Evolutionary conservation across 2,888 invertebrate genomes (phyloP).

Genomic region (Mesorhabditis sp.): DNA sequence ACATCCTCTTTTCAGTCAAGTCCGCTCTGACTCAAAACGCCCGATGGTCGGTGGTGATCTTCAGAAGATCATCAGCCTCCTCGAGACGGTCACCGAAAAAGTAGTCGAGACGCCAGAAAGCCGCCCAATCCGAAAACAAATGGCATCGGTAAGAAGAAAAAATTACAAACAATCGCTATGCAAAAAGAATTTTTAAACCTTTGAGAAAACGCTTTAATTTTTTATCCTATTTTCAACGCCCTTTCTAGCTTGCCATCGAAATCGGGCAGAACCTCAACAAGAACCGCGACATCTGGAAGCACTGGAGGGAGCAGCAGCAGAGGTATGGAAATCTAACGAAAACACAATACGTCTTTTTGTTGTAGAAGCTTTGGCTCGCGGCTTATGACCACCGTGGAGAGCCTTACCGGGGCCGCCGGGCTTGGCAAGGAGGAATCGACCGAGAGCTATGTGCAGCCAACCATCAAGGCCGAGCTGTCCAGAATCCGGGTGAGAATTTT

Average conservation of each 20-base stretch:
- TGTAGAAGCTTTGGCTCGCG: not conserved
- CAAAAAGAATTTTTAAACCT: no score
- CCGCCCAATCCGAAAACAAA: not conserved
- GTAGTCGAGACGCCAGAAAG: constrained; percentile 14
- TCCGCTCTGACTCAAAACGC: not conserved
- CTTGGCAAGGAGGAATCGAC: not conserved
- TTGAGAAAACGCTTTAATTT: no score
- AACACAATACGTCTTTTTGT: not conserved
- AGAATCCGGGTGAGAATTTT: not conserved
- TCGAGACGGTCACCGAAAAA: constrained; percentile 21
- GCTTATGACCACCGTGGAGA: not conserved
- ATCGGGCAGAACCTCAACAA: not conserved
- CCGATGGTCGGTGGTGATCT: constrained; percentile 36
- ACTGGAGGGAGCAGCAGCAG: not conserved
- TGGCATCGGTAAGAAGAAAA: not conserved
- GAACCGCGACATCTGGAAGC: not conserved
- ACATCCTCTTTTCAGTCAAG: constrained; percentile 1
- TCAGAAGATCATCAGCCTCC: constrained; percentile 25
- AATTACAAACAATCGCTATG: no score
- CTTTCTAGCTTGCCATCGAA: not conserved
- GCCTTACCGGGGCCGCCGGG: not conserved
- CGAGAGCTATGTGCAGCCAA: constrained; percentile 2
- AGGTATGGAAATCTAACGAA: not conserved
- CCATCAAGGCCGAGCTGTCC: not conserved
- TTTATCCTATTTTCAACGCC: not conserved